Base-by-base conservation (phyloP, 2,113 vertebrate genomes). In the Caloenas nicobarica region DNA sequence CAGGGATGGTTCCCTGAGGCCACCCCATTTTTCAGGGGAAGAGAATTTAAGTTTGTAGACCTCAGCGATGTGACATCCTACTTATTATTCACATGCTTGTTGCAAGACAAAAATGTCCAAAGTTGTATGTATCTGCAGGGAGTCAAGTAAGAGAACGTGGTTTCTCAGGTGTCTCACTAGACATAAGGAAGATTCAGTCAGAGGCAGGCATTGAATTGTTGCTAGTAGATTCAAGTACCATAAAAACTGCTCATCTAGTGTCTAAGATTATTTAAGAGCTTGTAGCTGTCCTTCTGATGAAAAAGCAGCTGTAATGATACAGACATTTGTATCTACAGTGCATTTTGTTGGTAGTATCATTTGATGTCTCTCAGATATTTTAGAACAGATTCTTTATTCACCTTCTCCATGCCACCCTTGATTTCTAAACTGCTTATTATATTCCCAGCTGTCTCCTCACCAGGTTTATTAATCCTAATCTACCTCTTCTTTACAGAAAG, bases 291-390 rank as follows among this genome's bases (percentile, higher is more conserved):
- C 29, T 69, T 88, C 48, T 42, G 31, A 73, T 81, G 61, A 53
- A 91, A 50, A 81, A 71, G 25, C 73, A 81, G 38, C 14, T 48
- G 12, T 73, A 74, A 84, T 40, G 9, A 28, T 71, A 62, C 19
- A 64, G 25, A 70, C 5, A 6, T 78, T 86, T 93, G 19, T 74
- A 86, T 64, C 34, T 86, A 44, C 26, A 78, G 38, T 84, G 56
- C 26, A 51, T 86, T 88, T 83, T 88, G 29, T 89, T 84, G 26
- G 77, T 38, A 13, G 48, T 51, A 48, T 48, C 38, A 40, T 79
- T 82, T 79, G 53, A 80, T 83, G 66, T 62, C 40, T 95, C 60
- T 72, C 83, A 81, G 72, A 88, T 89, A 65, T 74, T 93, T 86
- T 71, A 74, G 26, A 64, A 60, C 13, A 53, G 33, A 69, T 87